Percentiles rank a stretch among this genome's conserved stretches.
phyloP scores from a whole-genome alignment of 2,113 vertebrate genomes.

The Brachyhypopomus occidentalis region DNA sequence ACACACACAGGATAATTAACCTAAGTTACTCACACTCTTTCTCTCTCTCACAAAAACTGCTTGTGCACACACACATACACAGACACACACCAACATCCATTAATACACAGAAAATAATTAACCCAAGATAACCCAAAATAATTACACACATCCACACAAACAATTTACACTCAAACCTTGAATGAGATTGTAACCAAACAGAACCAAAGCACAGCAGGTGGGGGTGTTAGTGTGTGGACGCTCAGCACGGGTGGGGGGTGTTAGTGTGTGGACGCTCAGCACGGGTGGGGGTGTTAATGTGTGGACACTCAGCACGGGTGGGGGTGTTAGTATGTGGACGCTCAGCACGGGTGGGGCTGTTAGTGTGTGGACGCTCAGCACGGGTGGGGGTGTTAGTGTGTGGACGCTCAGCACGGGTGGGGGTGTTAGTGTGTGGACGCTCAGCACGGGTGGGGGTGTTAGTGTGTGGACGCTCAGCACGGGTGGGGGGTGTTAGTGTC shows the following conservation, averaged over 20 bases:
- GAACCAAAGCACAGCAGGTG: neutral
- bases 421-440: neutral
- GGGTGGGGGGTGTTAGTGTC: neutral
- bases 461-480: too few relatives aligned
- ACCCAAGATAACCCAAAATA: too few relatives aligned
- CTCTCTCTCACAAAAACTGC: too few relatives aligned
- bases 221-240: neutral
- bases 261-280: neutral
- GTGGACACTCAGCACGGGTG: neutral
- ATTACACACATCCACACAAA: neutral
- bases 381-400: too few relatives aligned
- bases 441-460: too few relatives aligned
- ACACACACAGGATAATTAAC: slow-evolving; percentile 52
- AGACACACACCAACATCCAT: neutral
- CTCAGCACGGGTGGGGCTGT: neutral
- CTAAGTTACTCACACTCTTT: slow-evolving; percentile 18
- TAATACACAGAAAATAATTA: too few relatives aligned
- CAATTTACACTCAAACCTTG: neutral
- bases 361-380: neutral
- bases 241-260: too few relatives aligned
- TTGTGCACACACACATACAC: slow-evolving; percentile 15
- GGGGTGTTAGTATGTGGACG: too few relatives aligned
- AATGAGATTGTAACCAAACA: neutral
- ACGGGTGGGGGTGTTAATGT: neutral
- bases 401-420: neutral